Evolutionary conservation across 2,888 invertebrate genomes (phyloP).

Genomic region (Buathra laborator): DNA sequence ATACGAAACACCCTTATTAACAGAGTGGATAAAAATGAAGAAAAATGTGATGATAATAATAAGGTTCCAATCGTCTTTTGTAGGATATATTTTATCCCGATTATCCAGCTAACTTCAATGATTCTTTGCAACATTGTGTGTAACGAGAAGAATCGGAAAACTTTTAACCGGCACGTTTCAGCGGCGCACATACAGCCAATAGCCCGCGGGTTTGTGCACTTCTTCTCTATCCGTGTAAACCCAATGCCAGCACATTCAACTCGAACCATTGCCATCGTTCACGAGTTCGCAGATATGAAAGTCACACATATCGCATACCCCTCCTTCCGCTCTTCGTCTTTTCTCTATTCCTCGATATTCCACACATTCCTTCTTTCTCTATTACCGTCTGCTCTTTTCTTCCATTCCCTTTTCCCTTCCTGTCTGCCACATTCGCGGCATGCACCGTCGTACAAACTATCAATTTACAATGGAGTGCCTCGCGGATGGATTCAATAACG

Average conservation of each 20-base stretch:
- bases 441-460: constrained; percentile 67
- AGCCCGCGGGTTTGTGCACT: neutral
- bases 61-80: neutral
- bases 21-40: no score
- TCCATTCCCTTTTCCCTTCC: constrained; percentile 41
- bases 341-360: constrained; percentile 42
- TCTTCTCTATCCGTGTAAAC: neutral
- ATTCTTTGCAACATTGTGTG: neutral
- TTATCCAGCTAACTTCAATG: neutral
- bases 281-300: constrained; percentile 35
- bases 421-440: constrained; percentile 44
- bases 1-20: no score
- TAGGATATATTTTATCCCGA: neutral
- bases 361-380: constrained; percentile 21
- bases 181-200: constrained; percentile 9
- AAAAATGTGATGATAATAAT: neutral
- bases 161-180: constrained; percentile 9
- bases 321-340: constrained; percentile 58
- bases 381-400: constrained; percentile 50
- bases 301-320: constrained; percentile 24
- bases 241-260: constrained; percentile 21
- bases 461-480: constrained; percentile 76
- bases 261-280: constrained; percentile 24
- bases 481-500: constrained; percentile 71
- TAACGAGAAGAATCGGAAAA: neutral